These are phyloP conservation scores for Dastarcus helophoroides DNA, from an alignment of 2,888 invertebrate species.

Conservation along the genomic window DNA sequence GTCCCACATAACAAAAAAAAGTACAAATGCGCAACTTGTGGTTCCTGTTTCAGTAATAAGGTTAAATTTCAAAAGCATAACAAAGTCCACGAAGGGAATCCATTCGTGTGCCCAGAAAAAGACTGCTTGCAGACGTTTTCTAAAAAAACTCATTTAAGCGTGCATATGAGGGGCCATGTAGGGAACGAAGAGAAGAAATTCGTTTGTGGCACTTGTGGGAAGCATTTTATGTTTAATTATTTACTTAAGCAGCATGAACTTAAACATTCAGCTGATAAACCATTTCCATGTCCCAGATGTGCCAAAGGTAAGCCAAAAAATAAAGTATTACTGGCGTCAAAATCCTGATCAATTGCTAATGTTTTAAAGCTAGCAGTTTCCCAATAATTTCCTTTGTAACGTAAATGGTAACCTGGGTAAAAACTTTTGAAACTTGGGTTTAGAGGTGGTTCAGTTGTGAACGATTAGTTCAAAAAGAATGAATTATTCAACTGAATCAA, in stretches of 20 bases:
- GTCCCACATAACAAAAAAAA: too few species aligned
- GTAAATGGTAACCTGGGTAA: too few species aligned
- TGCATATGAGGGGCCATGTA: constrained; percentile 21
- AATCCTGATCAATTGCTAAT: too few species aligned
- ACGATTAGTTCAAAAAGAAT: too few species aligned
- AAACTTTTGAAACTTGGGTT: too few species aligned
- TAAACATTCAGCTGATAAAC: constrained; percentile 28
- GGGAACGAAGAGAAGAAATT: constrained; percentile 19
- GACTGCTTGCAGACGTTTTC: constrained; percentile 21
- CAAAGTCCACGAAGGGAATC: constrained; percentile 19
- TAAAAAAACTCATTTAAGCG: constrained; percentile 17
- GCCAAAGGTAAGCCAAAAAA: constrained; percentile 21
- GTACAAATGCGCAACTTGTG: constrained; percentile 20
- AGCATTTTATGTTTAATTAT: constrained; percentile 25
- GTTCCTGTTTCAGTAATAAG: constrained; percentile 21
- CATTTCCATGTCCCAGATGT: constrained; percentile 29
- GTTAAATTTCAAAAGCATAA: constrained; percentile 18
- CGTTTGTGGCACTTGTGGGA: constrained; percentile 22
- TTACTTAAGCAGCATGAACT: constrained; percentile 28
- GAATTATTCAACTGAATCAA: too few species aligned
- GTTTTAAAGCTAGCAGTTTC: too few species aligned
- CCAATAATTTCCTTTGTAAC: too few species aligned
- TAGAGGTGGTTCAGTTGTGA: too few species aligned
- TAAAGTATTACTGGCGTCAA: constrained; percentile 1
- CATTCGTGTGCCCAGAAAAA: constrained; percentile 21